Evolutionary conservation across 2,113 vertebrate species (phyloP).

Genomic region (Trematocara variabile): DNA sequence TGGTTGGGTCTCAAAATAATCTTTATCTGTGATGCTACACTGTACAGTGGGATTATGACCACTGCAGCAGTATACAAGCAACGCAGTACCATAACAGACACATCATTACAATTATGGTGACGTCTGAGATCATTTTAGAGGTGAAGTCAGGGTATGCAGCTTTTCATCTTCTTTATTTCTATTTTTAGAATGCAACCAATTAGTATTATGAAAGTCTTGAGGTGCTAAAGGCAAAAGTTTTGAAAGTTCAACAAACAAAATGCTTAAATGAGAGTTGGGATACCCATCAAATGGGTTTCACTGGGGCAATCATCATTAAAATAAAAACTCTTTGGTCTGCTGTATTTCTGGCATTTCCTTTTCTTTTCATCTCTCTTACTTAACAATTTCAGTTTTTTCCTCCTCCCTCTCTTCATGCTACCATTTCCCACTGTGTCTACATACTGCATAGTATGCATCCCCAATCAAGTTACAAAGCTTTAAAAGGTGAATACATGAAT

Average conservation of each 20-base stretch:
- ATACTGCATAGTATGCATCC: background rate
- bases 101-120: background rate
- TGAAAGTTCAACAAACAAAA: background rate
- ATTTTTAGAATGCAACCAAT: background rate
- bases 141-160: background rate
- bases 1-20: background rate
- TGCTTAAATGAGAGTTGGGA: background rate
- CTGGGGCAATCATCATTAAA: background rate
- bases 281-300: background rate
- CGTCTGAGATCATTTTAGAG: background rate
- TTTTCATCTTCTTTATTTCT: background rate
- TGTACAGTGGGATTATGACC: background rate
- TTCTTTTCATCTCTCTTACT: background rate
- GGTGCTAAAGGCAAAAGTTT: background rate
- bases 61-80: background rate
- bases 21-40: background rate
- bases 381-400: background rate
- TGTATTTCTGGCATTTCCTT: constrained; percentile 38
- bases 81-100: background rate
- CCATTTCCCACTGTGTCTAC: background rate
- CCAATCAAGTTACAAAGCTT: background rate
- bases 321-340: background rate
- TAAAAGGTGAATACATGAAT: background rate
- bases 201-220: background rate
- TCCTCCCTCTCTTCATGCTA: background rate